Percentiles rank a stretch among this genome's conserved stretches.
These are phyloP conservation scores for Podarcis cretensis DNA, from an alignment of 2,113 vertebrate species.

Conservation along the genomic window DNA sequence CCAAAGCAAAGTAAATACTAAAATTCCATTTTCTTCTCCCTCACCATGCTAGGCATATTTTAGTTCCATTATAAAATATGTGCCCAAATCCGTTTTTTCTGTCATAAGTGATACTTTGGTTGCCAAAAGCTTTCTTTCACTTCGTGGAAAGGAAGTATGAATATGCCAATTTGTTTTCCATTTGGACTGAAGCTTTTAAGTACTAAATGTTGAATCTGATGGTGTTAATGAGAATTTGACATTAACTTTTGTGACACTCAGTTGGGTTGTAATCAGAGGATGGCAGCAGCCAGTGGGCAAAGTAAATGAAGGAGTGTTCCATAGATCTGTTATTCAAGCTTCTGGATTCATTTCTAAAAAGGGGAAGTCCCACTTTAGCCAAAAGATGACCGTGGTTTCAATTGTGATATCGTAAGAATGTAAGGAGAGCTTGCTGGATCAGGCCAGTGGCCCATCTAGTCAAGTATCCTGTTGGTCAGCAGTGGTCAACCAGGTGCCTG, in stretches of 20 bases:
- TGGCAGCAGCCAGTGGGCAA: not conserved
- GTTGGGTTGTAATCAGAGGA: not conserved
- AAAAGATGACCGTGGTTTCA: not conserved
- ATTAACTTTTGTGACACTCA: not conserved
- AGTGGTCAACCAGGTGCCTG: no score
- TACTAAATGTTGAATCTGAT: not conserved
- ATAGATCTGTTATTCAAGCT: not conserved
- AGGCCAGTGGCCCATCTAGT: no score
- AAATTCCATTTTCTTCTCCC: not conserved
- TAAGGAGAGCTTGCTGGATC: no score
- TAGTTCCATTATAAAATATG: not conserved
- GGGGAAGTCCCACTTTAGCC: not conserved
- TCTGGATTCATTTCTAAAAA: not conserved
- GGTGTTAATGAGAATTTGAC: not conserved
- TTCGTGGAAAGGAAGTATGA: not conserved
- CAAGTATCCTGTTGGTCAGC: no score
- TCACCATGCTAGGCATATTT: constrained; percentile 5
- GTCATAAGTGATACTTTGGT: not conserved
- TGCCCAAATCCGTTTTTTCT: not conserved
- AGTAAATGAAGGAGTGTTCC: not conserved
- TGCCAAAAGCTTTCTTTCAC: not conserved
- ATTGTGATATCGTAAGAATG: not conserved
- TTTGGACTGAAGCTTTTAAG: not conserved
- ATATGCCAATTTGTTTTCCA: not conserved
- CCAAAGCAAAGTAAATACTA: not conserved